Base-by-base conservation (phyloP, 2,113 vertebrate species). In the Xiphorhynchus elegans region DNA sequence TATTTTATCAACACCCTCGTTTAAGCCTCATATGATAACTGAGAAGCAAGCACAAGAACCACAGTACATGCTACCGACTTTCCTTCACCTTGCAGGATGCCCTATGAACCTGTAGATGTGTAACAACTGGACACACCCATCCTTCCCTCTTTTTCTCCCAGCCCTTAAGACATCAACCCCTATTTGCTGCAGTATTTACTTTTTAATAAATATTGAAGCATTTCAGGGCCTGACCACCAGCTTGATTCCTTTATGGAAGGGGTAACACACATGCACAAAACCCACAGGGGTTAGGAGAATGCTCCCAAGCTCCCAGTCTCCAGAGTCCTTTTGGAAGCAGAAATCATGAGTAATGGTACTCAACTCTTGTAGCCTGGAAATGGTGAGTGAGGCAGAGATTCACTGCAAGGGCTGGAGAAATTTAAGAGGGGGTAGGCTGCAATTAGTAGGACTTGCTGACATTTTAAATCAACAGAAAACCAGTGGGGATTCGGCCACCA, bases 31-130 rank as follows among this genome's bases (percentile, higher is more conserved):
- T 37, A 10, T 13, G 13, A 10, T 25, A 58, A 49, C 16, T 7
- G 28, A 86, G 72, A 66, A 83, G 46, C 21, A 67, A 94, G 63
- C 58, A 40, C 31, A 86, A 17, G 53, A 75, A 59, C 44, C 46
- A 44, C 5, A 29, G 17, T 0, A 0, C 35, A 2, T 29, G 46
- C 29, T 50, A 37, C n/a, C 13, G 31, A 9, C 16, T 76, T 9
- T 47, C 31, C 56, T 81, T 53, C 44, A 47, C n/a, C 44, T 33
- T 7, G 2, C 20, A 25, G 56, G 59, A 63, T 66, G n/a, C 35
- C 68, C 58, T 26, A 6, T 26, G 59, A 77, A 70, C 42, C 23
- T 62, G 11, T 47, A 13, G 0, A 0, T 4, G 6, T 25, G 7
- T 58, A 42, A 84, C 13, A 35, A 3, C 8, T 1, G 5, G 53